phyloP scores from a whole-genome alignment of 2,113 vertebrate genomes.

The Spea multiplicata region DNA sequence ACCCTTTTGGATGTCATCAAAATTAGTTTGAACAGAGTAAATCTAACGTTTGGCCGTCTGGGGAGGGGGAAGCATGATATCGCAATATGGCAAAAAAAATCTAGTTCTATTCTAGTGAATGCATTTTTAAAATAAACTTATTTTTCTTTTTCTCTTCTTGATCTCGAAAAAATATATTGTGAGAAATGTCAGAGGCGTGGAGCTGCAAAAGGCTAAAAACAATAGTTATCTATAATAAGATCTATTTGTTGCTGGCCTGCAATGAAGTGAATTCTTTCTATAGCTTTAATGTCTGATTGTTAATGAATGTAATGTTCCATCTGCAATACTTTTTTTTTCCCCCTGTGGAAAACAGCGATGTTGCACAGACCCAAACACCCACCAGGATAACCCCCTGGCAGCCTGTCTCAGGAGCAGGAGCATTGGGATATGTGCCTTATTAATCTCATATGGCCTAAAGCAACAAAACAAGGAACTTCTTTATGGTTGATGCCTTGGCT shows the following conservation, averaged over 20 bases:
- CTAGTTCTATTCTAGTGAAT: too few species aligned
- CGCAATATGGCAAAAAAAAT: too few species aligned
- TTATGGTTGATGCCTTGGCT: conserved; percentile 33
- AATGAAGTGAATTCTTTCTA: conserved; percentile 1
- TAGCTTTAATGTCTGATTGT: background rate
- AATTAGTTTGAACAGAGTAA: too few species aligned
- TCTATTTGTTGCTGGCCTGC: background rate
- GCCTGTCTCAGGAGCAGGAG: background rate
- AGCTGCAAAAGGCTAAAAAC: background rate
- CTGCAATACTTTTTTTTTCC: background rate
- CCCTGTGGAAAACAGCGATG: background rate
- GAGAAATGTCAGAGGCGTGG: too few species aligned
- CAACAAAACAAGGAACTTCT: conserved; percentile 30
- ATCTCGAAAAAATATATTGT: too few species aligned
- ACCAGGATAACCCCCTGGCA: conserved; percentile 9
- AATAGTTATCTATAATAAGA: background rate
- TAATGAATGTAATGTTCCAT: background rate
- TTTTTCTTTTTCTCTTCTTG: too few species aligned
- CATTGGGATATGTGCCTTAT: conserved; percentile 26
- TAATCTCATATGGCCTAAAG: conserved; percentile 22
- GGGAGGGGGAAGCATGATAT: too few species aligned
- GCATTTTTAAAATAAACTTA: too few species aligned
- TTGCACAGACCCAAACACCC: conserved; percentile 17
- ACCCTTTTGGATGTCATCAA: too few species aligned
- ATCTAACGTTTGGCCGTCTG: too few species aligned